Conservation (phyloP, 2,888 invertebrate species). For the Polydrusus tereticollis region DNA sequence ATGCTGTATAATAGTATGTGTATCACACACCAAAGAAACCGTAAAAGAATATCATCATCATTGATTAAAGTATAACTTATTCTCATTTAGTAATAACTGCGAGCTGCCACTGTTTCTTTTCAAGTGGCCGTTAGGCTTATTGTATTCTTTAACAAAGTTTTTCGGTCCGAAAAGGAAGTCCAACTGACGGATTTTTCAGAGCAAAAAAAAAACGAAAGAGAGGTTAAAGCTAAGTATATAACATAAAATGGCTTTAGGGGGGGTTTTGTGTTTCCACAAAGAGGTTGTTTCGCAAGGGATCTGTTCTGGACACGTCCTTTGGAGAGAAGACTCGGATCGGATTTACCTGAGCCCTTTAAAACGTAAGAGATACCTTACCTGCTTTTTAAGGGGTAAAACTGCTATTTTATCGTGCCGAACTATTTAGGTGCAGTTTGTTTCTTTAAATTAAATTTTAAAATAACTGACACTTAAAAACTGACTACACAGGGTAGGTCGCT, state of each 20-base stretch:
- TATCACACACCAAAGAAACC: no score
- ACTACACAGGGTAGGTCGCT: no score
- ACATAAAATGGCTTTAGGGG: conserved; percentile 43
- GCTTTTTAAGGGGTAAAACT: not conserved
- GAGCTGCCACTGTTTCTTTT: conserved; percentile 8
- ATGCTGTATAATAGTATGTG: no score
- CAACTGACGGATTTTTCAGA: conserved; percentile 35
- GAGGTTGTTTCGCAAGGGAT: conserved; percentile 37
- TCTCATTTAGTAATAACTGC: no score
- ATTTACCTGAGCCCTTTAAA: conserved; percentile 36
- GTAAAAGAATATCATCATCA: no score
- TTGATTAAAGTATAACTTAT: no score
- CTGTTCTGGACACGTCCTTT: conserved; percentile 40
- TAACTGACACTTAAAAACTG: no score
- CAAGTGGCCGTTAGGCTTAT: conserved; percentile 27
- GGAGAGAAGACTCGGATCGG: conserved; percentile 28
- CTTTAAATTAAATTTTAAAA: not conserved
- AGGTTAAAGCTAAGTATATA: conserved; percentile 39
- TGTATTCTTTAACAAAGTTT: conserved; percentile 32
- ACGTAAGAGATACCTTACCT: conserved; percentile 22
- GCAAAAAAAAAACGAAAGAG: conserved; percentile 26
- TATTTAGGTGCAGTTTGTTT: not conserved
- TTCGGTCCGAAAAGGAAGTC: conserved; percentile 22
- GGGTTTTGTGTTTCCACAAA: conserved; percentile 44
- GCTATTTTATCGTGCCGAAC: conserved; percentile 1